These are phyloP conservation scores for Sympetrum striolatum DNA, from an alignment of 2,888 invertebrate genomes.

Conservation along the genomic window DNA sequence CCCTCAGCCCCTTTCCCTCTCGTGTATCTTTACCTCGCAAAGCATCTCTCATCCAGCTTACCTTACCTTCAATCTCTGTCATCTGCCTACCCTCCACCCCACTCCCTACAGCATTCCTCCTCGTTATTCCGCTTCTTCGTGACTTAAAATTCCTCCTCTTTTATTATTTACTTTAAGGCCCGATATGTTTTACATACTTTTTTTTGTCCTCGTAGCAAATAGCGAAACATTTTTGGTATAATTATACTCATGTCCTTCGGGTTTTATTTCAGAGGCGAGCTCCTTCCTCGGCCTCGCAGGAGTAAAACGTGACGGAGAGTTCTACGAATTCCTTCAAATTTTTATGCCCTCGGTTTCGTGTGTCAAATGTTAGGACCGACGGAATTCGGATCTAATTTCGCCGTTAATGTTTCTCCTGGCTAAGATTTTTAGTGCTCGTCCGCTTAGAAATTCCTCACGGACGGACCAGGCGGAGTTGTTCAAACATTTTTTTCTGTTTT, in stretches of 20 bases:
- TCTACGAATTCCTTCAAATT: not conserved
- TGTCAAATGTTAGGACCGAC: not conserved
- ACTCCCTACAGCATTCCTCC: not conserved
- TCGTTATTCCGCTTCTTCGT: not conserved
- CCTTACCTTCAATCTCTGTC: constrained; percentile 38
- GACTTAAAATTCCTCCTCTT: not conserved
- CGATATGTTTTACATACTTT: not conserved
- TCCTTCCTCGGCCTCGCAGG: not conserved
- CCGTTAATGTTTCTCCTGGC: not conserved
- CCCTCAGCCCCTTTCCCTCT: not conserved
- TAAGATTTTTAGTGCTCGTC: not conserved
- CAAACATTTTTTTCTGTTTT: not conserved
- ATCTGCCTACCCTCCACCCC: not conserved
- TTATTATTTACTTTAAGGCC: not conserved
- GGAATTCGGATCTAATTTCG: not conserved
- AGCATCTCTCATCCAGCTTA: constrained; percentile 29
- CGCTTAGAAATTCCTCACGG: not conserved
- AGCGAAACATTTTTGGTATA: not conserved
- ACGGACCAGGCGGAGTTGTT: not conserved
- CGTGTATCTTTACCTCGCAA: constrained; percentile 4
- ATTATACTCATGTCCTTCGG: not conserved
- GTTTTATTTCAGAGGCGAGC: not conserved
- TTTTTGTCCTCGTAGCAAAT: not conserved
- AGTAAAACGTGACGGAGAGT: not conserved
- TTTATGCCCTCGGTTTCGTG: not conserved